Percentiles rank a stretch among this genome's conserved stretches.
These are phyloP conservation scores for Mastomys natalensis DNA, from an alignment of 2,113 vertebrate species.

Conservation along the genomic window DNA sequence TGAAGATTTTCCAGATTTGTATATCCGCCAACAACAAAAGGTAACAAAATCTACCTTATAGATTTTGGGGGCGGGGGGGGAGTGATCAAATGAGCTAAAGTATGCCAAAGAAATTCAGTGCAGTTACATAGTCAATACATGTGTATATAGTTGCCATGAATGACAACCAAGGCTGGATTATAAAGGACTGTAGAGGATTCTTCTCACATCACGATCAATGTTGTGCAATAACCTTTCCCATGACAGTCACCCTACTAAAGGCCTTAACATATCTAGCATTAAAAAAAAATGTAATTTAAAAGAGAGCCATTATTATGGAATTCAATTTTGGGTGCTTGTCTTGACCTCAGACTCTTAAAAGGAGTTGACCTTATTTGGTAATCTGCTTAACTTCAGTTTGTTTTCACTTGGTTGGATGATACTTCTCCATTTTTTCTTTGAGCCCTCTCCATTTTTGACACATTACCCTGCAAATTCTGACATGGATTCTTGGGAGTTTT, in stretches of 20 bases:
- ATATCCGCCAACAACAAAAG: neutral
- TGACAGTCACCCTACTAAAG: neutral
- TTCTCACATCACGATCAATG: neutral
- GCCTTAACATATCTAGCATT: neutral
- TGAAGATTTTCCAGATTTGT: neutral
- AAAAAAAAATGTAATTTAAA: neutral
- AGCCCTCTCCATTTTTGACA: neutral
- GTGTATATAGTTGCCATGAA: neutral
- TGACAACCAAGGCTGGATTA: neutral
- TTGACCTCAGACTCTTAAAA: neutral
- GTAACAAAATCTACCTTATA: neutral
- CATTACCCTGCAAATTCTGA: neutral
- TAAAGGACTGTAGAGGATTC: neutral
- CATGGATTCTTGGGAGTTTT: neutral
- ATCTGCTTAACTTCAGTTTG: neutral
- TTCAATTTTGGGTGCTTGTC: neutral
- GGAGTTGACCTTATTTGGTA: neutral
- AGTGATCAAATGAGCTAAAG: neutral
- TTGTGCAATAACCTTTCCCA: neutral
- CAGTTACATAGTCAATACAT: neutral
- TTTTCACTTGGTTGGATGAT: neutral
- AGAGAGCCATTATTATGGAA: neutral
- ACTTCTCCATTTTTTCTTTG: neutral
- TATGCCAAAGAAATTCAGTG: neutral
- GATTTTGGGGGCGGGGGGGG: neutral